Conservation (phyloP, 2,797 vertebrate species). For the Sebastes nivosus region DNA sequence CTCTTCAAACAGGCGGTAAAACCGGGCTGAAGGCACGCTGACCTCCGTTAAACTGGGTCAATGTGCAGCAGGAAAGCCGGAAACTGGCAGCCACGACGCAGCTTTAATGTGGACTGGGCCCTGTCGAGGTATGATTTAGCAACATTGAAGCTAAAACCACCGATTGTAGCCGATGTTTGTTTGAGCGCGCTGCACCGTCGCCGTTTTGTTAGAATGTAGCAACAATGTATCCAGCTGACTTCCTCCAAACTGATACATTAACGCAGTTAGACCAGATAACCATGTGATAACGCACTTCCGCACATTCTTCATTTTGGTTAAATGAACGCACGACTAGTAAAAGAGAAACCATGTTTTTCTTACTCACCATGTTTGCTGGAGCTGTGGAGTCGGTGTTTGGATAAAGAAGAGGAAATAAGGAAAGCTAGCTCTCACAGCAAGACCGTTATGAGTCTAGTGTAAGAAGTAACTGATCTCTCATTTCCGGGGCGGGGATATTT, state of each 20-base stretch:
- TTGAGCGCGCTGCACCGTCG: not conserved
- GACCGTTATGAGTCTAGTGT: conserved; percentile 33
- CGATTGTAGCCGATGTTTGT: fast-evolving
- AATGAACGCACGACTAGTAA: not conserved
- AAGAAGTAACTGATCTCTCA: not conserved
- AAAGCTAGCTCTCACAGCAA: conserved; percentile 24
- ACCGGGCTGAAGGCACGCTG: not conserved
- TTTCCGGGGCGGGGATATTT: not conserved
- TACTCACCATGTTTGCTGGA: conserved; percentile 39
- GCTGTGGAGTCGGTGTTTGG: fast-evolving
- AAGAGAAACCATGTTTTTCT: no score
- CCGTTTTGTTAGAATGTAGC: not conserved
- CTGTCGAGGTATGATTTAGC: not conserved
- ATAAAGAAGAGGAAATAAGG: not conserved
- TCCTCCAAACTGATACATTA: no score
- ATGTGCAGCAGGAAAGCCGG: not conserved
- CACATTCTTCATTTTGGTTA: not conserved
- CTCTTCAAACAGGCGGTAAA: not conserved
- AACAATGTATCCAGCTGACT: no score
- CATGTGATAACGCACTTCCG: not conserved
- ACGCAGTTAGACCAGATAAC: not conserved
- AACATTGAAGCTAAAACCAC: not conserved
- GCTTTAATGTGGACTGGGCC: not conserved
- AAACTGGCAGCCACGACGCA: not conserved
- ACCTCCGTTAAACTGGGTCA: conserved; percentile 17